Percentiles rank a stretch among this genome's conserved stretches.
phyloP scores from a whole-genome alignment of 2,113 vertebrate species.

The Leptodactylus fuscus region DNA sequence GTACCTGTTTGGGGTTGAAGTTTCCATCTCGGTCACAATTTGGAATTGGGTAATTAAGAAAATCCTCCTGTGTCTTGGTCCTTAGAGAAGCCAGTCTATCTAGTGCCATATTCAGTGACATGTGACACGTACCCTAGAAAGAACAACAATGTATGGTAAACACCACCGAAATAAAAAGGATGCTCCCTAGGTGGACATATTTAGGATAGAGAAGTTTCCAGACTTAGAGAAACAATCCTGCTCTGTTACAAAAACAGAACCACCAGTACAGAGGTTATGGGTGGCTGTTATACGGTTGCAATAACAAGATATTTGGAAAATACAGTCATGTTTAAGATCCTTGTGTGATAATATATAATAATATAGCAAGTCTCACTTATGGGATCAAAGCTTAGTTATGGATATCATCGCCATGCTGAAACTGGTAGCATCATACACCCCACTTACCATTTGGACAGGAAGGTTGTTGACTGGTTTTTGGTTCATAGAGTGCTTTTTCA shows the following conservation, averaged over 20 bases:
- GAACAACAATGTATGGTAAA: constrained; percentile 31
- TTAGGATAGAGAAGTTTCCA: neutral
- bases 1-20: constrained; percentile 92
- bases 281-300: no score
- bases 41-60: constrained; percentile 90
- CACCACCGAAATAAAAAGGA: neutral
- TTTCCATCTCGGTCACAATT: constrained; percentile 94
- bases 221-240: neutral
- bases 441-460: constrained; percentile 79
- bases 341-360: no score
- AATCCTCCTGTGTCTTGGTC: constrained; percentile 86
- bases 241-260: neutral
- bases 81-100: constrained; percentile 85
- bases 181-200: neutral
- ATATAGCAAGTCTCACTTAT: no score
- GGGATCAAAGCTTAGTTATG: neutral
- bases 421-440: no score
- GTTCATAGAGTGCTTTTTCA: constrained; percentile 69
- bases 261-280: no score
- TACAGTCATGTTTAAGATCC: no score
- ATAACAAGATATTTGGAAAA: no score
- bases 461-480: constrained; percentile 16
- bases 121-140: constrained; percentile 87
- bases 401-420: neutral
- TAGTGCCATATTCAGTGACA: constrained; percentile 86